Evolutionary conservation across 2,888 invertebrate species (phyloP).

Genomic region (Amphipyra berbera): DNA sequence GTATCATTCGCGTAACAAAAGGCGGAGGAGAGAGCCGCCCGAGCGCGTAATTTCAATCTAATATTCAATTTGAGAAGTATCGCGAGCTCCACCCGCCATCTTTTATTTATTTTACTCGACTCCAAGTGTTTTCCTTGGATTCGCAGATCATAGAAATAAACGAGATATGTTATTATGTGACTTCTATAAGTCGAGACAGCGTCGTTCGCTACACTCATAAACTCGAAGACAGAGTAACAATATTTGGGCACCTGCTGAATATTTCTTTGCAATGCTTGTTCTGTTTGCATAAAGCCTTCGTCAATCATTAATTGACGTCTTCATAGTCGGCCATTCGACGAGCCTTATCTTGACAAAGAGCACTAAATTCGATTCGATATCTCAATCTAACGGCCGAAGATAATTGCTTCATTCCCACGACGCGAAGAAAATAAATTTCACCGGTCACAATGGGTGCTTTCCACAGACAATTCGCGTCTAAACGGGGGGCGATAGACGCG

Average conservation of each 20-base stretch:
- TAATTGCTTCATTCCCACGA: slow-evolving; percentile 84
- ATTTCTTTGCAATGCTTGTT: slow-evolving; percentile 9
- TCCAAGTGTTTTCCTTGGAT: slow-evolving; percentile 75
- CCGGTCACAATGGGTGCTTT: slow-evolving; percentile 82
- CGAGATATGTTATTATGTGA: slow-evolving; percentile 58
- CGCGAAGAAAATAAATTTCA: slow-evolving; percentile 81
- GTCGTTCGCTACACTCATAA: slow-evolving; percentile 7
- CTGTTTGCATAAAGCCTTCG: slow-evolving; percentile 23
- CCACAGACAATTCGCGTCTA: slow-evolving; percentile 79
- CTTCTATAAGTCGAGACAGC: slow-evolving; percentile 51
- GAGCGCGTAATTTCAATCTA: slow-evolving; percentile 89
- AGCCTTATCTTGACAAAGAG: slow-evolving; percentile 65
- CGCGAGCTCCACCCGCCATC: slow-evolving; percentile 79
- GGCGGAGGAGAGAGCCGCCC: slow-evolving; percentile 83
- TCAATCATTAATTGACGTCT: slow-evolving; percentile 46
- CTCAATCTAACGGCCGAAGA: slow-evolving; percentile 73
- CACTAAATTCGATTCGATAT: slow-evolving; percentile 75
- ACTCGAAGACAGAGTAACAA: slow-evolving; percentile 3
- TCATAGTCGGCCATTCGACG: slow-evolving; percentile 41
- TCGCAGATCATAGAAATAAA: slow-evolving; percentile 71
- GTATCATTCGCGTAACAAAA: slow-evolving; percentile 87
- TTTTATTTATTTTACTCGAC: slow-evolving; percentile 83
- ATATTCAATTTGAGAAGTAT: slow-evolving; percentile 89
- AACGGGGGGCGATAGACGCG: slow-evolving; percentile 79
- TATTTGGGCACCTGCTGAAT: slow-evolving; percentile 7